Percentiles rank a stretch among this genome's conserved stretches.
Conservation (phyloP, 2,113 vertebrate genomes). For the Apteryx mantelli region DNA sequence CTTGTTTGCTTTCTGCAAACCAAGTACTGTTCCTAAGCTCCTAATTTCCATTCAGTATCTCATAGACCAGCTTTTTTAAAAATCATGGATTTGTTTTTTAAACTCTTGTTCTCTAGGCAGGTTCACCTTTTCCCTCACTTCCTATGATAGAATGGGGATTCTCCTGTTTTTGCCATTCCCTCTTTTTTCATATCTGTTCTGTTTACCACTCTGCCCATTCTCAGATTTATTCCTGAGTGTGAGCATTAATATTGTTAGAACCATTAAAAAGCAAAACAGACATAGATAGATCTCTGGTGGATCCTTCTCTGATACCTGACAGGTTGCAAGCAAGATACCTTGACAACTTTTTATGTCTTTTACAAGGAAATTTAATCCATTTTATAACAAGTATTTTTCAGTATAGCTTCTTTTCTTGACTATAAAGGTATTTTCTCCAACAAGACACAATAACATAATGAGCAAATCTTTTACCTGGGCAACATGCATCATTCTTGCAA, state of each 20-base stretch:
- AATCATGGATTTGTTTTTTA: neutral
- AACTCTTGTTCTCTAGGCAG: neutral
- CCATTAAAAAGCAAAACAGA: neutral
- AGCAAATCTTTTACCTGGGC: neutral
- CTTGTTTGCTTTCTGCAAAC: neutral
- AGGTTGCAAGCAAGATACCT: neutral
- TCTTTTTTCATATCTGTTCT: neutral
- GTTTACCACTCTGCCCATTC: neutral
- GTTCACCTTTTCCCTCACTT: neutral
- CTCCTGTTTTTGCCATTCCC: neutral
- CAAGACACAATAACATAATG: neutral
- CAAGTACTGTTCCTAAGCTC: neutral
- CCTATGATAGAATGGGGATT: neutral
- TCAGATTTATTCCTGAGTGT: neutral
- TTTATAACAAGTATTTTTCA: neutral
- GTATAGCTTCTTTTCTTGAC: neutral
- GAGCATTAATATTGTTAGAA: neutral
- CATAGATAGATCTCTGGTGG: neutral
- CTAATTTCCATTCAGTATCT: neutral
- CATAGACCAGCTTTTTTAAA: neutral
- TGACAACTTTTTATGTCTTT: neutral
- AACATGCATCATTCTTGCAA: neutral
- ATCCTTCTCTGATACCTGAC: neutral
- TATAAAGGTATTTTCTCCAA: neutral
- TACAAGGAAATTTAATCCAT: neutral